Evolutionary conservation across 2,888 invertebrate genomes (phyloP).

Genomic region (Abrostola triplasia): DNA sequence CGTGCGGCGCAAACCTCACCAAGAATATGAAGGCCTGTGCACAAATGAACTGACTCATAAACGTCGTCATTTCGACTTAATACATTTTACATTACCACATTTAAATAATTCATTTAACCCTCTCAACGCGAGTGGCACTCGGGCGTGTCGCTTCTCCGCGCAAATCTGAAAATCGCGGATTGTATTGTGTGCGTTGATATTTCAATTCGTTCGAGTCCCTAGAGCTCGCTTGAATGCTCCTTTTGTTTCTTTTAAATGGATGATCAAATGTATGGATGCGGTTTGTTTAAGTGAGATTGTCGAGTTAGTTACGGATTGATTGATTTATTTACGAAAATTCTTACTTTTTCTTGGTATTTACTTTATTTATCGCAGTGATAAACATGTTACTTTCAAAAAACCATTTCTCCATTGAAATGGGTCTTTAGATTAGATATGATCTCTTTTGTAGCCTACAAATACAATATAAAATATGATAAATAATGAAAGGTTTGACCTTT

Average conservation of each 20-base stretch:
- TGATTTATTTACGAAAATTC: background rate
- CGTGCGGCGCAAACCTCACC: background rate
- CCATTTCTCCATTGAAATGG: too few relatives aligned
- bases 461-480: too few relatives aligned
- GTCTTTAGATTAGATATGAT: too few relatives aligned
- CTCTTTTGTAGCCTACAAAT: too few relatives aligned
- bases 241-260: conserved; percentile 70
- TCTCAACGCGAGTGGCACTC: conserved; percentile 55
- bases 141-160: conserved; percentile 45
- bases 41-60: conserved; percentile 41
- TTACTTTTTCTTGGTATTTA: background rate
- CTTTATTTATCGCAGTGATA: too few relatives aligned
- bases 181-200: conserved; percentile 75
- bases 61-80: conserved; percentile 43
- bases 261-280: conserved; percentile 62
- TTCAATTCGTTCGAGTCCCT: conserved; percentile 72
- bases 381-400: too few relatives aligned
- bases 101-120: conserved; percentile 66
- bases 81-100: conserved; percentile 59
- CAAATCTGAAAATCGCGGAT: conserved; percentile 68
- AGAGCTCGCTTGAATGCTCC: conserved; percentile 70
- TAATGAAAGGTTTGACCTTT: too few relatives aligned
- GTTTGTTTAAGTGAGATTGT: conserved; percentile 29
- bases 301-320: conserved; percentile 18
- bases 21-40: conserved; percentile 22